Base-by-base conservation (phyloP, 2,113 vertebrate genomes). In the Tringa solitaria region DNA sequence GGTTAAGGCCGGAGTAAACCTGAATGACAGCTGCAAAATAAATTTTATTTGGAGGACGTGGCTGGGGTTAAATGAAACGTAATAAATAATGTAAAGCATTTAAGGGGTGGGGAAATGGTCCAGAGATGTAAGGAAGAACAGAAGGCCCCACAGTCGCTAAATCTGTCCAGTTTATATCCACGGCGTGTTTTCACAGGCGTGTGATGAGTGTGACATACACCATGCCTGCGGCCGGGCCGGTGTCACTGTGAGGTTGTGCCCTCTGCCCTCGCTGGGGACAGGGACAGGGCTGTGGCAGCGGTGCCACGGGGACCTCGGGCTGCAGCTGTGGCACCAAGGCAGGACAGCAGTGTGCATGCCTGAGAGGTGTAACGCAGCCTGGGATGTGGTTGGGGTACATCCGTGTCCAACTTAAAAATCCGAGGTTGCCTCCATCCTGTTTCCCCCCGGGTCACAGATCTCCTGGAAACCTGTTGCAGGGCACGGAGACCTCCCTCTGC, bases 21-120 rank as follows among this genome's bases (percentile, higher is more conserved):
- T 85, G 96, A 97, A 96, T 97, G 97, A 98, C 98, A 98, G 97
- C 97, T 98, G 97, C 96, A 97, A 98, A 97, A 97, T 98, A 98
- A 97, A 98, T 98, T 98, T 97, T 96, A 98, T 97, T 97, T 96
- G 97, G 95, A 96, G 97, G 97, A 98, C 95, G 97, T 96, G 96
- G 94, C 93, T 90, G 94, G 94, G 97, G 98, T 98, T 98, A 97
- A 98, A 97, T 97, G 97, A 98, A 97, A 97, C 63, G 73, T 96
- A 97, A 96, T 98, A 98, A 98, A 98, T 98, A 98, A 97, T 93
- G 74, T 59, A 83, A 95, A 97, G 93, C 68, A 61, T 96, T 96
- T 95, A 86, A 95, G 67, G 93, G 46, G n/a, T 89, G 95, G 97
- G 77, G 95, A 92, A 93, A 94, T 74, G 94, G 77, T 9, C 79